Evolutionary conservation across 2,797 vertebrate genomes (phyloP), one percentile per base, ranked within the genome.

Genomic region (Hozukius guyotensis): DNA sequence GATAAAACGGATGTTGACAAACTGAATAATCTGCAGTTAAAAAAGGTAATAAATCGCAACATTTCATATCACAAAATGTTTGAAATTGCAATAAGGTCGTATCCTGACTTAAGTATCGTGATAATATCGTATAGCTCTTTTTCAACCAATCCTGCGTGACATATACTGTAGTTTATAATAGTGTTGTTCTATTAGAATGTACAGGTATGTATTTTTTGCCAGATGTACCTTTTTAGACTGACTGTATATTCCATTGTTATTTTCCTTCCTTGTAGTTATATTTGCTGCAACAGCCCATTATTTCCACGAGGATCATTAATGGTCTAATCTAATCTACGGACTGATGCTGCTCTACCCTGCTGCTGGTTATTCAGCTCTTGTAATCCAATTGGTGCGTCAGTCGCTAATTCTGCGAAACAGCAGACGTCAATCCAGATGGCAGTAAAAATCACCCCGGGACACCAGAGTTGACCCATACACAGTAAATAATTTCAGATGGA

Each of bases 401-500:
- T 77, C 53, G 18, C 71, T 90, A 90, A 90, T 88, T 86, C 88
- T 59, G 72, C 67, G 25, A 66, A 82, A 85, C 68, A 81, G 74
- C 88, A 88, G 90, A 89, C 34, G 72, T 87, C 81, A 29, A 81
- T 84, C 86, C 90, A 89, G 89, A 89, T 88, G 89, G 89, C 75
- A 64, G 77, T 60, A 80, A 82, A 85, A 88, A 61, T 78, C 62
- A 72, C 24, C 42, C 9, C 11, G 34, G 60, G 74, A 83, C 76
- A 55, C 73, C 31, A 55, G 57, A 71, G 57, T 75, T 60, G 59
- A 65, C 32, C 62, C 53, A 38, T 11, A 59, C 73, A 65, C 38
- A 49, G 20, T 31, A 38, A 62, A 79, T 81, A 1, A 72, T 65
- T 72, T 82, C 66, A 49, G 32, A 18, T 38, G 18, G 57, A 56